These are phyloP conservation scores for Cylas formicarius DNA, from an alignment of 1,140 invertebrate species.

Conservation along the genomic window DNA sequence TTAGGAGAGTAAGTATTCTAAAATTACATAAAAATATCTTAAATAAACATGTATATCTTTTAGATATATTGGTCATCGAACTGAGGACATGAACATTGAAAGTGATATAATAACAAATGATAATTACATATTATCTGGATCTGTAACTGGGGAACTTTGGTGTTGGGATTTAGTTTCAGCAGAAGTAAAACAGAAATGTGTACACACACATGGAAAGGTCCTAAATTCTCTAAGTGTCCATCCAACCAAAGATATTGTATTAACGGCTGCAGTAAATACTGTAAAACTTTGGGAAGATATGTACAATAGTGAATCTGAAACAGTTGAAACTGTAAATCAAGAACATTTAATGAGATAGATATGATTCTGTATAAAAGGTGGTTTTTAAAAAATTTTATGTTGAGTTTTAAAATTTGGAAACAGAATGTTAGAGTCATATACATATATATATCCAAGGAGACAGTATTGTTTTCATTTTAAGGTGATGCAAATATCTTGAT, in stretches of 20 bases:
- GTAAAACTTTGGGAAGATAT: conserved; percentile 52
- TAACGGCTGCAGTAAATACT: conserved; percentile 58
- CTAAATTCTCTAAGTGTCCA: conserved; percentile 65
- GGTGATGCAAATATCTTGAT: too few species aligned
- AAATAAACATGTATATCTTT: conserved; percentile 18
- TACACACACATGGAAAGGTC: conserved; percentile 45
- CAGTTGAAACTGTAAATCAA: too few species aligned
- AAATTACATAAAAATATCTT: conserved; percentile 12
- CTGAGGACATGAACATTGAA: conserved; percentile 76
- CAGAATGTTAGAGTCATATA: too few species aligned
- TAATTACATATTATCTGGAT: conserved; percentile 79
- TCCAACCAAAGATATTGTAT: conserved; percentile 58
- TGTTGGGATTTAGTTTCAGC: conserved; percentile 82
- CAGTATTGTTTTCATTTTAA: too few species aligned
- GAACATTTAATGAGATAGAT: too few species aligned
- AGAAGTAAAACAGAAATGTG: conserved; percentile 49
- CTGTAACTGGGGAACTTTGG: conserved; percentile 75
- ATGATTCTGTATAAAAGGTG: too few species aligned
- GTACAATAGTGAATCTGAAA: too few species aligned
- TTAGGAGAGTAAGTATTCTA: conserved; percentile 53
- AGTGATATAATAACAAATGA: conserved; percentile 76
- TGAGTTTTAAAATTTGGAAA: too few species aligned
- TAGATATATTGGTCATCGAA: conserved; percentile 71
- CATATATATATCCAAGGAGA: too few species aligned
- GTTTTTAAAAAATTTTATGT: too few species aligned